phyloP scores from a whole-genome alignment of 53 echinoderm and acorn worm species.

The Hippasteria phrygiana region DNA sequence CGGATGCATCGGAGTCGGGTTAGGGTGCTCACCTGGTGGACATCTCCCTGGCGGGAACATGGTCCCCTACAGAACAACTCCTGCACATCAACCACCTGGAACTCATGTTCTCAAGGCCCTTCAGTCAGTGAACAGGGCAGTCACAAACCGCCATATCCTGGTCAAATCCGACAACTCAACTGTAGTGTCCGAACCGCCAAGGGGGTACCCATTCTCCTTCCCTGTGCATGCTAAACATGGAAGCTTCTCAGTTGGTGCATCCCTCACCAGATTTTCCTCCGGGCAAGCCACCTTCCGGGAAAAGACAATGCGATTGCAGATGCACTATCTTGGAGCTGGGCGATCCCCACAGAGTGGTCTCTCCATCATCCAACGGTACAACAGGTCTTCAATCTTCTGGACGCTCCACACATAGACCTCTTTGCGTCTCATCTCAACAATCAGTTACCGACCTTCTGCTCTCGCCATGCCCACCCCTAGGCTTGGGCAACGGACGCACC shows the following conservation, averaged over 20 bases:
- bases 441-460: constrained; percentile 46
- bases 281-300: background rate
- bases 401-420: constrained; percentile 7
- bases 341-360: background rate
- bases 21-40: constrained; percentile 48
- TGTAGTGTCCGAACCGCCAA: constrained; percentile 18
- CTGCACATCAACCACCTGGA: background rate
- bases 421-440: constrained; percentile 10
- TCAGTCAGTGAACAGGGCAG: background rate
- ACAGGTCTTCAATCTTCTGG: constrained; percentile 1
- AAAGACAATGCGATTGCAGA: background rate
- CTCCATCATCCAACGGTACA: background rate
- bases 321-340: background rate
- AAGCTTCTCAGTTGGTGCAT: constrained; percentile 3
- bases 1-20: constrained; percentile 52
- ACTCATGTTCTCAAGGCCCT: background rate
- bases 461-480: constrained; percentile 5
- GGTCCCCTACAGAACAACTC: background rate
- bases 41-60: background rate
- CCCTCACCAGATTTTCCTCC: background rate
- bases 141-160: background rate
- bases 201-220: background rate
- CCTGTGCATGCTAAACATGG: constrained; percentile 6
- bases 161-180: constrained; percentile 37
- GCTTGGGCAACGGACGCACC: constrained; percentile 21